Base-by-base conservation (phyloP, 2,797 vertebrate genomes). In the Acipenser ruthenus region DNA sequence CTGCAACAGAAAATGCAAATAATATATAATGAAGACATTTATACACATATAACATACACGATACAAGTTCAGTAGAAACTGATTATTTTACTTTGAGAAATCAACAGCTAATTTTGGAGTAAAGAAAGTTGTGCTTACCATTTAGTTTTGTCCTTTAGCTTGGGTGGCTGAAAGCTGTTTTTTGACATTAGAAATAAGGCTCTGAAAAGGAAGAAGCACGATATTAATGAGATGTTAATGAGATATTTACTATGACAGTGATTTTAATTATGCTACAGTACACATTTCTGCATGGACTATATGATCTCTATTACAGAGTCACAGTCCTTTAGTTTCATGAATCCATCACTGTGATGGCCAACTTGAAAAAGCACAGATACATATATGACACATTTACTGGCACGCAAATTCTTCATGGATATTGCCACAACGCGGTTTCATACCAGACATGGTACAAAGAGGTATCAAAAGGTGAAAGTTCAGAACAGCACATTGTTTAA, bases 101-200 rank as follows among this genome's bases (percentile, higher is more conserved):
- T 65, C 55, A 66, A 66, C 37, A 50, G 62, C 50, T 49, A 50
- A 12, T 18, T 50, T 59, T 10, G 11, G 49, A 70, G 71, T 49
- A 66, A 70, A 68, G 2, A 62, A 10, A 69, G 6, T 51, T 60
- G 59, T 69, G 86, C 92, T 86, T 74, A 99, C 96, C 96, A 99
- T 88, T 94, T 98, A 72, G 86, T 90, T 87, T 96, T 98, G 80
- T 99, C 95, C 85, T 98, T 98, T 89, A 99, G 88, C 79, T 96
- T 98, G 1, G 97, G 97, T 1, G 97, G 94, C 68, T 98, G 96
- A 79, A 99, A 99, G 83, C 89, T 95, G 77, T 93, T 96, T 87
- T 99, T 99, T 11, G 95, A 98, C 96, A 99, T 99, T 82, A 99
- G 79, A 86, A 99, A 98, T 79, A 99, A 88, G 71, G 95, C 96